These are phyloP conservation scores for Oreochromis spilurus DNA, from an alignment of 2,113 vertebrate genomes.

Conservation along the genomic window DNA sequence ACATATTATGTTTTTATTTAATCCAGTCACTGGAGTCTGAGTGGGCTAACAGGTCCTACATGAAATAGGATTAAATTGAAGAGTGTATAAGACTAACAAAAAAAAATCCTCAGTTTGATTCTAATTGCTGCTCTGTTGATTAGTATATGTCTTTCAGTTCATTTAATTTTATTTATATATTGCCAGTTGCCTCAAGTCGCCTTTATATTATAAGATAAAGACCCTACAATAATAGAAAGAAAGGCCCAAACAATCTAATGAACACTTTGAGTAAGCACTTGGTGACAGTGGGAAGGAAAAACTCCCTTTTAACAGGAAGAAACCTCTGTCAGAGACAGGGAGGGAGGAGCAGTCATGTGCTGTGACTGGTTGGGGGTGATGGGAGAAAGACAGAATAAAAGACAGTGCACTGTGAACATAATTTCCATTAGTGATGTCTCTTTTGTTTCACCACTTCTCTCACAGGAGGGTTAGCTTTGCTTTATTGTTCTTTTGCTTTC, in stretches of 20 bases:
- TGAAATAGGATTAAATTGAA: neutral
- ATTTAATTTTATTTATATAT: neutral
- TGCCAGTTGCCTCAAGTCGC: neutral
- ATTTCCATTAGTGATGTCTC: neutral
- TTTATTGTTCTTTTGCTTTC: slow-evolving; percentile 34
- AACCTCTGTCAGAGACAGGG: neutral
- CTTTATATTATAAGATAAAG: neutral
- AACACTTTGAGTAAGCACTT: neutral
- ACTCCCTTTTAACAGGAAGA: neutral
- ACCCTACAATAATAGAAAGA: neutral
- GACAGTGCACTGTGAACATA: neutral
- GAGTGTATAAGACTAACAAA: neutral
- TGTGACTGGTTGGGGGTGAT: neutral
- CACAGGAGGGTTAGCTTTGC: slow-evolving; percentile 6
- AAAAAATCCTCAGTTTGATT: neutral
- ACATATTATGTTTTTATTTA: slow-evolving; percentile 46
- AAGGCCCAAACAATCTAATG: neutral
- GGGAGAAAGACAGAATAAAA: neutral
- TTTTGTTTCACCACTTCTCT: slow-evolving; percentile 16
- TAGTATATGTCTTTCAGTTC: neutral
- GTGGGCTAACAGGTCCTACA: neutral
- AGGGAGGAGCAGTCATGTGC: neutral
- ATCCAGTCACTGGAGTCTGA: neutral
- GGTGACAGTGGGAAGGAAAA: neutral
- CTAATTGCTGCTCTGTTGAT: neutral